Evolutionary conservation across 2,113 vertebrate genomes (phyloP).

Genomic region (Hippocampus barbouri): DNA sequence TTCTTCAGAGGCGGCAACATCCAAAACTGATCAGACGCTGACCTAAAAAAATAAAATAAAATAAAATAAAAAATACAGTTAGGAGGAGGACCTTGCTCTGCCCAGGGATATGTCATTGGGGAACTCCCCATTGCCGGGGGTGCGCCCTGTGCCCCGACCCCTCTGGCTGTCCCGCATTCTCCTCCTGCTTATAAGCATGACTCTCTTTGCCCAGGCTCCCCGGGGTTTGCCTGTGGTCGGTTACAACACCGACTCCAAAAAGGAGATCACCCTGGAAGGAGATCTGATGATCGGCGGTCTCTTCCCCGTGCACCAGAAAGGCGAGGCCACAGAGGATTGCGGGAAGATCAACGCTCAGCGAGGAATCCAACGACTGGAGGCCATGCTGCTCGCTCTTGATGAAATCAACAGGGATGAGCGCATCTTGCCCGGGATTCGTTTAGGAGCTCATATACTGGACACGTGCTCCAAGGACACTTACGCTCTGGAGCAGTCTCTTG

Average conservation of each 20-base stretch:
- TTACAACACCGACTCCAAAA: constrained; percentile 75
- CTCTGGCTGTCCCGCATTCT: constrained; percentile 50
- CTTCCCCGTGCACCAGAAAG: constrained; percentile 95
- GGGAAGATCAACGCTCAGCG: constrained; percentile 94
- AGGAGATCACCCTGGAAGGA: constrained; percentile 88
- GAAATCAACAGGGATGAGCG: constrained; percentile 86
- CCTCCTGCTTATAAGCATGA: constrained; percentile 50
- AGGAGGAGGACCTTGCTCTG: constrained; percentile 28
- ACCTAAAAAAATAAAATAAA: constrained; percentile 21
- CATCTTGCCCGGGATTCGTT: constrained; percentile 84
- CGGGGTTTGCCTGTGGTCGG: constrained; percentile 60
- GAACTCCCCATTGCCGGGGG: constrained; percentile 53
- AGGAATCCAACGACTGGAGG: constrained; percentile 95
- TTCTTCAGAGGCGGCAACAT: constrained; percentile 16
- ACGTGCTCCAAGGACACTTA: constrained; percentile 98
- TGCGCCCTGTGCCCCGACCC: constrained; percentile 54
- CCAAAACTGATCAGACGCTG: constrained; percentile 22
- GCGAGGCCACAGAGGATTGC: constrained; percentile 83
- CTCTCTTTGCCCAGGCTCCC: constrained; percentile 50
- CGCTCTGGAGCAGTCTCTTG: constrained; percentile 93
- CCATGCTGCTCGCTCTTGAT: constrained; percentile 94
- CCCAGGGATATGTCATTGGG: constrained; percentile 63
- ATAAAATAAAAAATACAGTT: neutral
- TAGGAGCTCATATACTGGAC: constrained; percentile 94
- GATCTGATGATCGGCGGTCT: constrained; percentile 94